These are phyloP conservation scores for Mus caroli DNA, from an alignment of 2,797 vertebrate species.

Conservation along the genomic window DNA sequence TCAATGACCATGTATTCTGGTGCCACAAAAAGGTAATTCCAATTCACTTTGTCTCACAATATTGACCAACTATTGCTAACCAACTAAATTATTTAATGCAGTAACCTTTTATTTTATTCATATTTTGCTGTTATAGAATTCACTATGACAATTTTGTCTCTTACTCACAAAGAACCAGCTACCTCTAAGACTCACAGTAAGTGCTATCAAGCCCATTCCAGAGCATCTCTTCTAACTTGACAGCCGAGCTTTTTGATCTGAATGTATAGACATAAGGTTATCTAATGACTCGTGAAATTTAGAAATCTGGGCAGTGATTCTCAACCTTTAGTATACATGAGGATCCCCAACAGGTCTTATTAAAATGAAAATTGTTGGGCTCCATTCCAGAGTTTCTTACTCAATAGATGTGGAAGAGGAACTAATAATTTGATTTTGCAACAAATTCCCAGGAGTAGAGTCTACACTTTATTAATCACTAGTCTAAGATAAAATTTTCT, in stretches of 20 bases:
- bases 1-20: background rate
- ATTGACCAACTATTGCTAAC: background rate
- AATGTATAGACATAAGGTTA: conserved; percentile 42
- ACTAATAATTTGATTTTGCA: conserved; percentile 44
- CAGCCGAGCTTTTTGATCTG: background rate
- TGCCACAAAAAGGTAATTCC: background rate
- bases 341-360: background rate
- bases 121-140: background rate
- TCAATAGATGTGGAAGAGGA: background rate
- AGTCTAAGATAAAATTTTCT: background rate
- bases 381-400: background rate
- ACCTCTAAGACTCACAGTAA: background rate
- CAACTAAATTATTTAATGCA: background rate
- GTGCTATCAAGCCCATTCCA: background rate
- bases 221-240: background rate
- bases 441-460: background rate
- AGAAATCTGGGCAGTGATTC: background rate
- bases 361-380: conserved; percentile 6
- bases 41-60: background rate
- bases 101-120: background rate
- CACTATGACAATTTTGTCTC: background rate
- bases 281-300: conserved; percentile 12
- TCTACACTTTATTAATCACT: background rate
- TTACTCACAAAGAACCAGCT: background rate
- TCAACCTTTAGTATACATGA: background rate